Conservation (phyloP, 2,797 vertebrate genomes). For the Sphaeramia orbicularis region DNA sequence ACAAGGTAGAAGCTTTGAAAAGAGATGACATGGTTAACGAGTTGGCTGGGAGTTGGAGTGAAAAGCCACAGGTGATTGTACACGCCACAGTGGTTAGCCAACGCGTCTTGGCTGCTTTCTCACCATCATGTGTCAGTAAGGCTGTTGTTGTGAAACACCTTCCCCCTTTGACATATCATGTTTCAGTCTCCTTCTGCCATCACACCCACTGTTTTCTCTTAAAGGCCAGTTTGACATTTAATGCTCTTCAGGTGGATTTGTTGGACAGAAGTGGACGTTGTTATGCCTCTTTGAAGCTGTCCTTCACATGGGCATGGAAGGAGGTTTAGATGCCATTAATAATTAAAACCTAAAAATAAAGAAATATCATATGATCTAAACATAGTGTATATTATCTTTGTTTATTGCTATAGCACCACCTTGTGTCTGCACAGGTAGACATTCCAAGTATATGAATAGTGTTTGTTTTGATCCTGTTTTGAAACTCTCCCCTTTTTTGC, state of each 20-base stretch:
- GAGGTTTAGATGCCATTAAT: conserved; percentile 13
- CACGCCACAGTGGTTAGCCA: conserved; percentile 45
- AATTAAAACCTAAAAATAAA: conserved; percentile 22
- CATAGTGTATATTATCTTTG: conserved; percentile 3
- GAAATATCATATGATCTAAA: conserved; percentile 9
- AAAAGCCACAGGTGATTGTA: conserved; percentile 33
- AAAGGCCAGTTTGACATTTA: conserved; percentile 81
- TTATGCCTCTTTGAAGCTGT: conserved; percentile 48
- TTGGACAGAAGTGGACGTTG: conserved; percentile 41
- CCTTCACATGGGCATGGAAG: conserved; percentile 23
- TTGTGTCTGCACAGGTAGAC: conserved; percentile 59
- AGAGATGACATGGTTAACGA: conserved; percentile 53
- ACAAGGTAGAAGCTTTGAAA: conserved; percentile 49
- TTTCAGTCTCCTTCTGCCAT: conserved; percentile 62
- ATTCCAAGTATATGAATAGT: conserved; percentile 5
- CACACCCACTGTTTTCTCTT: conserved; percentile 61
- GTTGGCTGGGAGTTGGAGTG: conserved; percentile 57
- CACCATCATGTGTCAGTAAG: conserved; percentile 51
- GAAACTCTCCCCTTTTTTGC: conserved; percentile 8
- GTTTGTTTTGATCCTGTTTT: conserved; percentile 12
- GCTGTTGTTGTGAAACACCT: conserved; percentile 66
- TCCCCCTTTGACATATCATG: conserved; percentile 61
- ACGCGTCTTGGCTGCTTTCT: conserved; percentile 51
- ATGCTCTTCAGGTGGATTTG: conserved; percentile 64
- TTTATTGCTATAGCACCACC: conserved; percentile 60